Percentiles rank a stretch among this genome's conserved stretches.
These are phyloP conservation scores for Scolanthus callimorphus DNA, from an alignment of 92 coral and sea anemone genomes.

Conservation along the genomic window DNA sequence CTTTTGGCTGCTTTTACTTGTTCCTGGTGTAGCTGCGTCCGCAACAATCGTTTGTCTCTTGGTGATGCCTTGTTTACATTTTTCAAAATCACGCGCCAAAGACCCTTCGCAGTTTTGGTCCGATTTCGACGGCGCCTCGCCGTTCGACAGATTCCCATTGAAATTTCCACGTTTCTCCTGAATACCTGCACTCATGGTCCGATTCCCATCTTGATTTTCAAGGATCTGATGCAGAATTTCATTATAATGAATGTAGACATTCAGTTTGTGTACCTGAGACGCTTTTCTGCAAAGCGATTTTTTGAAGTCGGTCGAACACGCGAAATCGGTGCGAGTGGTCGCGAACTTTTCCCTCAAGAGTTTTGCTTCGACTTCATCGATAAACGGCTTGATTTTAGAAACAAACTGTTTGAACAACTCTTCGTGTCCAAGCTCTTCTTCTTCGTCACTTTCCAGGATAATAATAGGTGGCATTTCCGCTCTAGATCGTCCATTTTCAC, in stretches of 20 bases:
- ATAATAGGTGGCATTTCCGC: constrained; percentile 20
- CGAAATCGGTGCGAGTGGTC: constrained; percentile 62
- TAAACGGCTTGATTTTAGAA: constrained; percentile 52
- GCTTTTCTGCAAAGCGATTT: constrained; percentile 55
- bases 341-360: constrained; percentile 60
- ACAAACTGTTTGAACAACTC: constrained; percentile 60
- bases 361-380: constrained; percentile 48
- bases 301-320: constrained; percentile 55
- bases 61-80: constrained; percentile 2
- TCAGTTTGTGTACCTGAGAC: constrained; percentile 27
- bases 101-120: constrained; percentile 6
- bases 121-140: not conserved
- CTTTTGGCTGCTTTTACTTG: constrained; percentile 6
- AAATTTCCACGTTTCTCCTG: not conserved
- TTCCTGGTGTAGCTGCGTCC: not conserved
- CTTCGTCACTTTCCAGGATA: constrained; percentile 81
- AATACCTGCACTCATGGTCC: not conserved
- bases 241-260: constrained; percentile 67
- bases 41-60: constrained; percentile 1
- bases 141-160: not conserved
- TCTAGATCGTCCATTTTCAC: constrained; percentile 3
- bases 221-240: constrained; percentile 11
- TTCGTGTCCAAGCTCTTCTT: constrained; percentile 52
- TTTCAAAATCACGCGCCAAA: constrained; percentile 58
- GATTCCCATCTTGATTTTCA: constrained; percentile 3